Evolutionary conservation across 2,113 vertebrate genomes (phyloP), one percentile per base, ranked within the genome.

Genomic region (Petrocephalus microphthalmus): DNA sequence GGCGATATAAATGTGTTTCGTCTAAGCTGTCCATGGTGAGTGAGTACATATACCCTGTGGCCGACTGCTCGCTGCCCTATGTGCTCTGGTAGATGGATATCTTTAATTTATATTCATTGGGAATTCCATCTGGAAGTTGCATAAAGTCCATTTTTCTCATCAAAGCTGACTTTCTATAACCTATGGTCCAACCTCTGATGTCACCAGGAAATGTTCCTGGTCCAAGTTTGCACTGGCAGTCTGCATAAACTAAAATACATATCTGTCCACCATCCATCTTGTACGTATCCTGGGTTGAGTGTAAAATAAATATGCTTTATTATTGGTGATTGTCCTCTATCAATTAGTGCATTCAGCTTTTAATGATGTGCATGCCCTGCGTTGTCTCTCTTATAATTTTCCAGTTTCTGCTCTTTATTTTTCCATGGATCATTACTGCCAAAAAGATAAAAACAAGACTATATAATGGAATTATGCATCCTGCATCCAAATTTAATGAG

Each of bases 371-470:
- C 37, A 33, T 1, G 33, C 4, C 10, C 1, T 1, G n/a, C 60
- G 25, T 42, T 5, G 1, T 78, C 71, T 78, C 13, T 19, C 15
- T 78, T 33, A 42, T 78, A 29, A 78, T 78, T 78, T 78, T 78
- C 29, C 71, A 78, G 17, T 78, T 37, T 37, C 7, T 78, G 37
- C 17, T 37, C 71, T 19, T 78, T 42, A 42, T 33, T 78, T 78
- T 17, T 78, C 67, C 71, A 78, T 42, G 71, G 33, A 78, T 78
- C 71, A 78, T 78, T 78, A 78, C 71, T 78, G 71, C 6, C 13
- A 78, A 78, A 78, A 78, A 78, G 71, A 78, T 42, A 78, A 78
- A 78, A 78, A 78, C 71, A 15, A 78, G 71, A 78, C 71, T 78
- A 78, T 78, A 78, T 78, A 78, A 78, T 78, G 71, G 71, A 37